phyloP scores from a whole-genome alignment of 2,113 vertebrate genomes.

The Anas platyrhynchos region DNA sequence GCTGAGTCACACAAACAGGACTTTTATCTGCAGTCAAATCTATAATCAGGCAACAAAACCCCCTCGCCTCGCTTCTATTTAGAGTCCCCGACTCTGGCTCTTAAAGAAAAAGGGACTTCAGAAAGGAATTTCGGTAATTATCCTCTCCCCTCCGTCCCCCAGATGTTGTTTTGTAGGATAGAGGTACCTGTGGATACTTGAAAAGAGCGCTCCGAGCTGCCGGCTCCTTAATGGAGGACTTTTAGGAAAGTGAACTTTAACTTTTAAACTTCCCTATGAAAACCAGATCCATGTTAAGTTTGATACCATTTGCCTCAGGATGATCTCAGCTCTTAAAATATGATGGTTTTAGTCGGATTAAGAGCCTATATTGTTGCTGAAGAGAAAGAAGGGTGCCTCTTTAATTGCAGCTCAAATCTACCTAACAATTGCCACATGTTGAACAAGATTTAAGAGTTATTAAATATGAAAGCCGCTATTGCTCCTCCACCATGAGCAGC shows the following conservation, averaged over 20 bases:
- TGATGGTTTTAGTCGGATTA: conserved; percentile 78
- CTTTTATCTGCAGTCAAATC: conserved; percentile 47
- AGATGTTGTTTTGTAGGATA: conserved; percentile 36
- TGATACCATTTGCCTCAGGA: conserved; percentile 73
- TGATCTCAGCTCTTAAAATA: conserved; percentile 80
- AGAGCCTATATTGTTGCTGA: conserved; percentile 74
- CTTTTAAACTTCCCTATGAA: conserved; percentile 58
- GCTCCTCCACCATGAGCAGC: conserved; percentile 25
- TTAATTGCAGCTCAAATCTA: conserved; percentile 81
- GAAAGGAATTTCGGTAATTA: conserved; percentile 61
- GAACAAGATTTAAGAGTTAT: conserved; percentile 78
- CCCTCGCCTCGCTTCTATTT: conserved; percentile 12
- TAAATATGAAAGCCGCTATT: conserved; percentile 75
- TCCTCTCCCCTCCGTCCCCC: neutral
- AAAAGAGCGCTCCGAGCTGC: neutral
- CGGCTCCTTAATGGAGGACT: conserved; percentile 27
- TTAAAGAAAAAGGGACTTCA: conserved; percentile 40
- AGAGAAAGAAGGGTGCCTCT: conserved; percentile 78
- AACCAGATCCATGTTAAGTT: conserved; percentile 69
- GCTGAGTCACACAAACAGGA: conserved; percentile 38
- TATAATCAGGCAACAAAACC: conserved; percentile 39
- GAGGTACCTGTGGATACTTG: conserved; percentile 51
- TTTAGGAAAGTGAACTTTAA: conserved; percentile 62
- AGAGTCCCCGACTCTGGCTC: neutral
- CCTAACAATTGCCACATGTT: conserved; percentile 84